Percentiles rank a stretch among this genome's conserved stretches.
Evolutionary conservation across 2,113 vertebrate species (phyloP).

Genomic region (Ondatra zibethicus): DNA sequence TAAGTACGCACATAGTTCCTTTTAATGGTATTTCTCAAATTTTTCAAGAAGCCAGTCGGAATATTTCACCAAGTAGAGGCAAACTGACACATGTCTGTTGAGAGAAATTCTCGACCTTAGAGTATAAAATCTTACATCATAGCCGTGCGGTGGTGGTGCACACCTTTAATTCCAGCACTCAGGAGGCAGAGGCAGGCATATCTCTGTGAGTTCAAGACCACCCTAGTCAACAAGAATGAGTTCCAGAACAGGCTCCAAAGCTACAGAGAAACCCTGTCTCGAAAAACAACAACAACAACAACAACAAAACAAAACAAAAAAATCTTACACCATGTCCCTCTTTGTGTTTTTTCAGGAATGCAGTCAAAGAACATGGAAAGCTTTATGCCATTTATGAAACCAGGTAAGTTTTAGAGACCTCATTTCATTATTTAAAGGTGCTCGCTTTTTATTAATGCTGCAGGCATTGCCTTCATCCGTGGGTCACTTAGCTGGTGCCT

Average conservation of each 20-base stretch:
- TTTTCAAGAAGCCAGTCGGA: not conserved
- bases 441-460: not conserved
- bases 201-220: no score
- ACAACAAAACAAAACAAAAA: no score
- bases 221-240: no score
- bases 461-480: not conserved
- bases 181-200: no score
- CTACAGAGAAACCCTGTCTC: no score
- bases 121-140: not conserved
- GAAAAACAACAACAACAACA: no score
- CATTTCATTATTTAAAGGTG: not conserved
- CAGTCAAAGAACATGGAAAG: constrained; percentile 95
- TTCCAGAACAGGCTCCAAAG: no score
- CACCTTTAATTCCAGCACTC: no score
- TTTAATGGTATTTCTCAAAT: not conserved
- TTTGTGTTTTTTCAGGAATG: constrained; percentile 91
- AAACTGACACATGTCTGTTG: not conserved
- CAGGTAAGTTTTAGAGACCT: constrained; percentile 88
- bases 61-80: not conserved
- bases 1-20: not conserved
- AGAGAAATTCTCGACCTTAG: not conserved
- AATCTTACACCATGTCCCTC: not conserved
- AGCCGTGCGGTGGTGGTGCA: fast-evolving
- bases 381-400: constrained; percentile 96
- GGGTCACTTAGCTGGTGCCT: not conserved